Evolutionary conservation across 1,140 invertebrate species (phyloP).

Genomic region (Apis laboriosa): DNA sequence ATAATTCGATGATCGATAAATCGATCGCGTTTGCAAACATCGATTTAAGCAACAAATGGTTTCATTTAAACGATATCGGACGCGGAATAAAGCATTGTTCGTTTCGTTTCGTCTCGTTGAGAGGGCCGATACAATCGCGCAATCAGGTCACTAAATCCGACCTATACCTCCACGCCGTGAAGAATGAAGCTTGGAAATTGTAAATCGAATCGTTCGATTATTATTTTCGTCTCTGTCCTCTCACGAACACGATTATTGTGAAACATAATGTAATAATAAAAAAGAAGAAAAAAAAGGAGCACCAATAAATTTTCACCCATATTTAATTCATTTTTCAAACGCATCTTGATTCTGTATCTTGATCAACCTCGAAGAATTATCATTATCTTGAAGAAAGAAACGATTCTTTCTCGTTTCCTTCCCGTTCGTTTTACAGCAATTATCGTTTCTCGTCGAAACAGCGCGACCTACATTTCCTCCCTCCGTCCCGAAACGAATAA

Average conservation of each 20-base stretch:
- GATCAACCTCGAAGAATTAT: constrained; percentile 30
- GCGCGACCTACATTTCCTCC: constrained; percentile 53
- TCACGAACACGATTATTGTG: too few species aligned
- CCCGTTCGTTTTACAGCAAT: constrained; percentile 35
- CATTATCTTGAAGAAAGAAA: constrained; percentile 9
- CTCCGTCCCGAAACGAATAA: constrained; percentile 37
- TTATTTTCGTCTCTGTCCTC: not conserved
- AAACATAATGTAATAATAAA: too few species aligned
- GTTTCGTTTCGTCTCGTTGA: not conserved
- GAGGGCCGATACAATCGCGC: constrained; percentile 23
- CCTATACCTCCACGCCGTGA: not conserved
- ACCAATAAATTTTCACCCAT: too few species aligned
- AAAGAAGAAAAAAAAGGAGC: too few species aligned
- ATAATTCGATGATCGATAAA: not conserved
- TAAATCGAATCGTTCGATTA: not conserved
- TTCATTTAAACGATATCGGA: not conserved
- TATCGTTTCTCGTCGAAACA: constrained; percentile 45
- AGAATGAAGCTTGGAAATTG: constrained; percentile 17
- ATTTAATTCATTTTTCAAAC: too few species aligned
- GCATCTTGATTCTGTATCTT: not conserved
- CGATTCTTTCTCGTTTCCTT: not conserved
- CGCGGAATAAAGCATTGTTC: not conserved
- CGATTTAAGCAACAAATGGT: not conserved
- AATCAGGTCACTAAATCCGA: constrained; percentile 25
- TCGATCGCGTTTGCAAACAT: not conserved